Percentiles rank a stretch among this genome's conserved stretches.
Conservation (phyloP, 2,888 invertebrate genomes). For the Tenthredo livida region DNA sequence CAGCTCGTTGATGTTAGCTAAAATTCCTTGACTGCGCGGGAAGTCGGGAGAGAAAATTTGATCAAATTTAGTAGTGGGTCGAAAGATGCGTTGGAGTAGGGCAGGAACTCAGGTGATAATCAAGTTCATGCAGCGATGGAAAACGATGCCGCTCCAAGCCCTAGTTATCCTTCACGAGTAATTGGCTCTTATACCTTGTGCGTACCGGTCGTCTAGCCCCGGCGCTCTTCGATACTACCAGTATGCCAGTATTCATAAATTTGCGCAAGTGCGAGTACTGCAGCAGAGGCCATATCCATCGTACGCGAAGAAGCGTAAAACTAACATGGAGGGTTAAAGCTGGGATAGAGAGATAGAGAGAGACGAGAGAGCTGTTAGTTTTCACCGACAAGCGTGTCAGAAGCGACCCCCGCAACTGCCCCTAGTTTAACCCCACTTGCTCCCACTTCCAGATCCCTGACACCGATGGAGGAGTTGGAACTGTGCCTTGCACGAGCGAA, state of each 20-base stretch:
- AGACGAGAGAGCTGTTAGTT: conserved; percentile 58
- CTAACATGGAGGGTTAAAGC: conserved; percentile 29
- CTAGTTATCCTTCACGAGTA: conserved; percentile 13
- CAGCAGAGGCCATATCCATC: conserved; percentile 49
- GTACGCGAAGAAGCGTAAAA: conserved; percentile 31
- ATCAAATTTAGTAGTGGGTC: not conserved
- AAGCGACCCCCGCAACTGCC: conserved; percentile 73
- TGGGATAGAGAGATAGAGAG: conserved; percentile 34
- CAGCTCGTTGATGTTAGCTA: conserved; percentile 5
- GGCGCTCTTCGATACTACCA: not conserved
- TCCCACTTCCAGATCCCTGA: conserved; percentile 59
- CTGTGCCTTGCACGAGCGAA: conserved; percentile 49
- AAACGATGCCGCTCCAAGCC: conserved; percentile 22
- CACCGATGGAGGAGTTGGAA: conserved; percentile 69
- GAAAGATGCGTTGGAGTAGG: not conserved
- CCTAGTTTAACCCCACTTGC: conserved; percentile 74
- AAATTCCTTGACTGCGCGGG: not conserved
- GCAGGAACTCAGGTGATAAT: conserved; percentile 3
- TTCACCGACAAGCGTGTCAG: conserved; percentile 71
- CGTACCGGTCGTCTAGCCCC: not conserved
- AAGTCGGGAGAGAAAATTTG: not conserved
- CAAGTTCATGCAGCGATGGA: conserved; percentile 4
- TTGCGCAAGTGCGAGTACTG: conserved; percentile 19
- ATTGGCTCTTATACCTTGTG: conserved; percentile 32
- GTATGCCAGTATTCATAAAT: conserved; percentile 28